These are phyloP conservation scores for Phymanthus crucifer DNA, from an alignment of 92 coral and sea anemone species.

Conservation along the genomic window DNA sequence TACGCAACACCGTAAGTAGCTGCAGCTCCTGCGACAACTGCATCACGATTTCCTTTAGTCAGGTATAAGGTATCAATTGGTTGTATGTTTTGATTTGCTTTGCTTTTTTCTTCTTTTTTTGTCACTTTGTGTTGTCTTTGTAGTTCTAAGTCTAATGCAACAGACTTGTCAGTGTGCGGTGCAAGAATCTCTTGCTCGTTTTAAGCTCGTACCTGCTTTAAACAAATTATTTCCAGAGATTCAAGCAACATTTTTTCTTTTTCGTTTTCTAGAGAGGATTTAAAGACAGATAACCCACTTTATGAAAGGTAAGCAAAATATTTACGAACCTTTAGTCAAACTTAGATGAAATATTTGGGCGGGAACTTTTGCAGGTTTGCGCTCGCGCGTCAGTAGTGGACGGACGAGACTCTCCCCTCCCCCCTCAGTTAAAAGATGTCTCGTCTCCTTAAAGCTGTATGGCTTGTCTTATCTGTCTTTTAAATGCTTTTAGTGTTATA, in stretches of 20 bases:
- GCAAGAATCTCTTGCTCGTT: too few species aligned
- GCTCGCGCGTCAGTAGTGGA: background rate
- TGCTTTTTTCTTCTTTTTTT: too few species aligned
- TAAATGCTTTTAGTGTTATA: background rate
- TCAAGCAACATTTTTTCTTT: background rate
- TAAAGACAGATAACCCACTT: slow-evolving; percentile 41
- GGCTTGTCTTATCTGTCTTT: background rate
- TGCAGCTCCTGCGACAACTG: too few species aligned
- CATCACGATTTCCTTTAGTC: background rate
- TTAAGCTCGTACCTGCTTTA: too few species aligned
- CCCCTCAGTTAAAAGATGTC: background rate
- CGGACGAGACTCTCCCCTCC: background rate
- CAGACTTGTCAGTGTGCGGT: too few species aligned
- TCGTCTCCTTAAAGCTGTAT: background rate
- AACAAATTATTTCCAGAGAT: too few species aligned
- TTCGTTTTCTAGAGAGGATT: slow-evolving; percentile 24
- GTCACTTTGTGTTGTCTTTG: too few species aligned
- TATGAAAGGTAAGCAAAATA: slow-evolving; percentile 43
- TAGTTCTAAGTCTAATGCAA: too few species aligned
- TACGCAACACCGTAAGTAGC: slow-evolving; percentile 47
- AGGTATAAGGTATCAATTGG: too few species aligned
- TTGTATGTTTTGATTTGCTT: too few species aligned
- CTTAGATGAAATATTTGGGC: background rate
- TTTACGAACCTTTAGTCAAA: too few species aligned
- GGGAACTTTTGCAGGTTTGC: background rate